Conservation (phyloP, 2,888 invertebrate species). For the Clanis bilineata region DNA sequence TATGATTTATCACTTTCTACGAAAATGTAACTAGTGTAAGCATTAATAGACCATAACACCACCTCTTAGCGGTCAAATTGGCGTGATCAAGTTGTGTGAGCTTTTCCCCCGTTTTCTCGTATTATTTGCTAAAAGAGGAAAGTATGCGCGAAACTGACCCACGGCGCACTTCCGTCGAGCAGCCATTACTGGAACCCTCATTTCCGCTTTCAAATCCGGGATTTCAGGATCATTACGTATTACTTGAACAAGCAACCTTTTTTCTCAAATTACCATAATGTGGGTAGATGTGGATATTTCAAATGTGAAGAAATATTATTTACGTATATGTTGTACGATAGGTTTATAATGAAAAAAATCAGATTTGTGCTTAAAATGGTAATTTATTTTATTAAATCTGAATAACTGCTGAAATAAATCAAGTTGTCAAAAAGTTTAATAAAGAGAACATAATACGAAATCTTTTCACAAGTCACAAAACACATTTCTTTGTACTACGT, state of each 20-base stretch:
- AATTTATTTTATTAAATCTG: not conserved
- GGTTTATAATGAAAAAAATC: not conserved
- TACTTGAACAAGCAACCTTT: constrained; percentile 20
- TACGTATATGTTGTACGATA: not conserved
- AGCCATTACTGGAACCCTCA: constrained; percentile 58
- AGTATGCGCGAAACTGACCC: constrained; percentile 45
- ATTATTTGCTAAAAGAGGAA: constrained; percentile 47
- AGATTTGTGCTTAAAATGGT: not conserved
- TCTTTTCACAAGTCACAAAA: not conserved
- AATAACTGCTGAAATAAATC: no score
- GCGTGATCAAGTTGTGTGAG: not conserved
- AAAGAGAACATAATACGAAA: not conserved
- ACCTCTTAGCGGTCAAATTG: not conserved
- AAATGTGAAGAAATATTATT: constrained; percentile 4
- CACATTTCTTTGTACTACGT: not conserved
- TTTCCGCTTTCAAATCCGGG: constrained; percentile 53
- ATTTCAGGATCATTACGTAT: constrained; percentile 43
- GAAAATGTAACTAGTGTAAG: constrained; percentile 12
- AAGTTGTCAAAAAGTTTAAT: not conserved
- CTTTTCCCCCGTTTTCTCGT: constrained; percentile 41
- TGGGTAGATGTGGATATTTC: not conserved
- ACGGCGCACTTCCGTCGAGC: constrained; percentile 51
- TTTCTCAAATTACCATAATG: constrained; percentile 8
- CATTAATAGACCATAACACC: not conserved
- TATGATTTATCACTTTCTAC: constrained; percentile 28